Evolutionary conservation across 2,113 vertebrate species (phyloP).

Genomic region (Mastomys natalensis): DNA sequence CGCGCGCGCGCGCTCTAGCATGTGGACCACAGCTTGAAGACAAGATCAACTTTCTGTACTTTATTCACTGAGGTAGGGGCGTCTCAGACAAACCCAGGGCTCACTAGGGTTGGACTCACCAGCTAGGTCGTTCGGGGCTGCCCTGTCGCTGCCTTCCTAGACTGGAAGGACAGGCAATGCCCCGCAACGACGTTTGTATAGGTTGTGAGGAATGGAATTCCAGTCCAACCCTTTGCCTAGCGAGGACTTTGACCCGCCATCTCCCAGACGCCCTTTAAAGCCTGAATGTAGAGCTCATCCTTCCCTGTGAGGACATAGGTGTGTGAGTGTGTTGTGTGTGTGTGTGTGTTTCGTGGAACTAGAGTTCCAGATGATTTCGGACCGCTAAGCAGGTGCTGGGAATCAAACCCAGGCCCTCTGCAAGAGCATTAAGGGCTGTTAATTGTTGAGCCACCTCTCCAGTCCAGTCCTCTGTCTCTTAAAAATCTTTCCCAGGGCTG

Average conservation of each 20-base stretch:
- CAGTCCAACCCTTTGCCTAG: neutral
- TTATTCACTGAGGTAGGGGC: neutral
- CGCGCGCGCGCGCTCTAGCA: too few relatives aligned
- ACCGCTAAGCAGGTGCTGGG: neutral
- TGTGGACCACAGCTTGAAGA: neutral
- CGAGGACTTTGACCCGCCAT: too few relatives aligned
- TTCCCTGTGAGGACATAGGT: neutral
- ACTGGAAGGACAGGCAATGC: too few relatives aligned
- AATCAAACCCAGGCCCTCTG: neutral
- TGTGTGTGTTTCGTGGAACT: neutral
- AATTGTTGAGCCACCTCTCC: neutral
- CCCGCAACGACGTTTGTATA: neutral
- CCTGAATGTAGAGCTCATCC: neutral
- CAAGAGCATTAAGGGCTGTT: neutral
- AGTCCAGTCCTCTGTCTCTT: neutral
- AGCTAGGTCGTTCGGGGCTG: neutral
- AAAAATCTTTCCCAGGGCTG: neutral
- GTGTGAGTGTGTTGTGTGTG: neutral
- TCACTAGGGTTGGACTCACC: neutral
- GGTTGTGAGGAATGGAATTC: neutral
- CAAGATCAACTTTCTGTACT: too few relatives aligned
- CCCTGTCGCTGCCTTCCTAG: neutral
- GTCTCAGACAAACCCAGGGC: too few relatives aligned
- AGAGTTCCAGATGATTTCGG: neutral
- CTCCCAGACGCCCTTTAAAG: neutral